phyloP scores from a whole-genome alignment of 2,797 vertebrate genomes.

The Sphenodon punctatus region DNA sequence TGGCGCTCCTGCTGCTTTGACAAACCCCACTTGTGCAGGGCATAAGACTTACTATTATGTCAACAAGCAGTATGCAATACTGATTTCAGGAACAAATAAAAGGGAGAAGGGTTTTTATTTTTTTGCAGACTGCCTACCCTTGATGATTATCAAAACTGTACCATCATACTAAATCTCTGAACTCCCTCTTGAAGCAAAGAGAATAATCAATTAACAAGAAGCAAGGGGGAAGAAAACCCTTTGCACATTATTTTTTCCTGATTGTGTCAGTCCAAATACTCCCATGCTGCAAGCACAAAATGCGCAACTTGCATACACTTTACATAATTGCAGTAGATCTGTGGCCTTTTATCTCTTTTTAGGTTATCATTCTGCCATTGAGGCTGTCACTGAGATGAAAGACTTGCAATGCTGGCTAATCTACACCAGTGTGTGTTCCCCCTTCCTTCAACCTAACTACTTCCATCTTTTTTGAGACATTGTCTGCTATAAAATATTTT shows the following conservation, averaged over 20 bases:
- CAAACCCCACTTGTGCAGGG: background rate
- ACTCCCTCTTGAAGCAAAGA: slow-evolving; percentile 52
- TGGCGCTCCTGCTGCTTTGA: slow-evolving; percentile 12
- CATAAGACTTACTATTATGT: slow-evolving; percentile 8
- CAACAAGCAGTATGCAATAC: background rate
- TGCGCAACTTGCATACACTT: slow-evolving; percentile 18
- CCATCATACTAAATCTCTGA: slow-evolving; percentile 9
- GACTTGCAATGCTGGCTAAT: slow-evolving; percentile 39
- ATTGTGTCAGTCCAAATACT: slow-evolving; percentile 18
- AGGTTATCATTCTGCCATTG: slow-evolving; percentile 39
- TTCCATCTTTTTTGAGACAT: slow-evolving; percentile 10
- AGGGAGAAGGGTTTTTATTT: background rate
- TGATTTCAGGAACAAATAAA: no score
- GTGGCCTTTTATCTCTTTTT: slow-evolving; percentile 43
- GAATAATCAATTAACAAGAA: slow-evolving; percentile 44
- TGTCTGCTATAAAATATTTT: slow-evolving; percentile 28
- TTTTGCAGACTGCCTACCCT: slow-evolving; percentile 14
- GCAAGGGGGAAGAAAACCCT: slow-evolving; percentile 42
- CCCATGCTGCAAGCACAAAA: background rate
- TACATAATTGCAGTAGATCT: slow-evolving; percentile 2
- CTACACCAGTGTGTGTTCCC: slow-evolving; percentile 25
- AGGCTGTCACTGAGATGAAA: slow-evolving; percentile 51
- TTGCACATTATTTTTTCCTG: slow-evolving; percentile 40
- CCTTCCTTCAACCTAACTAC: slow-evolving; percentile 2
- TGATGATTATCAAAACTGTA: slow-evolving; percentile 36